Evolutionary conservation across 2,797 vertebrate species (phyloP), one percentile per base, ranked within the genome.

Genomic region (Hylomyscus alleni): DNA sequence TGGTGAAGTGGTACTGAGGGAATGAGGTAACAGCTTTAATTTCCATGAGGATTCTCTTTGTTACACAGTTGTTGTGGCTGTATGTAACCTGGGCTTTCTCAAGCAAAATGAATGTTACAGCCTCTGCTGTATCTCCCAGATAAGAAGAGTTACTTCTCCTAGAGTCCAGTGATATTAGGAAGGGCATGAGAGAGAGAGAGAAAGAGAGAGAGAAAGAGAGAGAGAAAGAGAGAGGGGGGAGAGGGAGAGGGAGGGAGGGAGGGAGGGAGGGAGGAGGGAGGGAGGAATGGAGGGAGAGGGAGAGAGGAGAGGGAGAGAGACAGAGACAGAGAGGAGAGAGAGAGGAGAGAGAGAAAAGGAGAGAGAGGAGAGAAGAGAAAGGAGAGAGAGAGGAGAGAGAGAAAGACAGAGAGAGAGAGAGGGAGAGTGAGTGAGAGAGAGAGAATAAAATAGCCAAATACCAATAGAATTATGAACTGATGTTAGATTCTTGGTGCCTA

Each of bases 1-100:
- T 0, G 5, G 24, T 82, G 72, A 67, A 81, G 87, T 65, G 69
- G 50, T 73, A 65, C 58, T 90, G 52, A 90, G 50, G 52, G 52
- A 88, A 77, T 29, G 67, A 67, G 44, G 58, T 81, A 76, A 90
- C 58, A 52, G 12, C 3, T 86, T 77, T 91, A 82, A 83, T 85
- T 91, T 26, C 78, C 87, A 44, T 0, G 5, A 95, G 29, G 29
- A 67, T 58, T 88, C 62, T 92, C 60, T 95, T 94, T 90, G 31
- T 44, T 91, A 76, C 11, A 0, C 11, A 26, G 73, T 73, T 94
- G 84, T 72, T 40, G 60, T 76, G 90, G 80, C 83, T 26, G 12
- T 37, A 26, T 20, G n/a, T 89, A 56, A 58, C 31, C 10, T 83
- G 10, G 6, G 17, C 24, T 95, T 92, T 78, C 54, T 82, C 44